Evolutionary conservation across 2,888 invertebrate species (phyloP).

Genomic region (Dasysyrphus albostriatus): DNA sequence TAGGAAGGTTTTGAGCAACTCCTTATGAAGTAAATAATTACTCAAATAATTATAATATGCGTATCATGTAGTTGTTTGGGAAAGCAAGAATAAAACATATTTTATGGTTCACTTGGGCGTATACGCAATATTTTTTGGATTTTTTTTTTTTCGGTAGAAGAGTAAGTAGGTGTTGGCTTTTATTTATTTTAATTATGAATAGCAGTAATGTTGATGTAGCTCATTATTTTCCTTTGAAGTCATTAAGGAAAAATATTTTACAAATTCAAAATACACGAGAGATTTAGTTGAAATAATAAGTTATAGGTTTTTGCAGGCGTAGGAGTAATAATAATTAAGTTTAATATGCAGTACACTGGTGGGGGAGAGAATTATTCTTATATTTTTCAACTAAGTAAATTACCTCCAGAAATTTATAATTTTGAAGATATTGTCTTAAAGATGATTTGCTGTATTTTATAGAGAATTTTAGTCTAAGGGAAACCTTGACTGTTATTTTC

Average conservation of each 20-base stretch:
- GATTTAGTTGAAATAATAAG: not conserved
- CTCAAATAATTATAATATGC: constrained; percentile 24
- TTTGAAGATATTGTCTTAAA: no score
- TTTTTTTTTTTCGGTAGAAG: not conserved
- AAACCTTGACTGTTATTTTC: no score
- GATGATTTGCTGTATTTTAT: no score
- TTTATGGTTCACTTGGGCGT: constrained; percentile 22
- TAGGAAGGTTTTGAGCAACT: not conserved
- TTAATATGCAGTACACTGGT: not conserved
- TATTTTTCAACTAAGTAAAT: no score
- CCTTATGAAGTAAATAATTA: constrained; percentile 6
- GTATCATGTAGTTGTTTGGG: constrained; percentile 8
- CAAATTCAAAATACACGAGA: not conserved
- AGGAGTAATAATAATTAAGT: not conserved
- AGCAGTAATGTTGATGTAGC: constrained; percentile 7
- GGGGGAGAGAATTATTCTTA: not conserved
- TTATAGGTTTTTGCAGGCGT: not conserved
- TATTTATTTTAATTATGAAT: constrained; percentile 33
- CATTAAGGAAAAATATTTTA: constrained; percentile 3
- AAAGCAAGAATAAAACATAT: constrained; percentile 4
- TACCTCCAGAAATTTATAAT: no score
- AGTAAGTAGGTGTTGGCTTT: constrained; percentile 9
- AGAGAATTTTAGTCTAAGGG: no score
- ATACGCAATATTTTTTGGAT: not conserved
- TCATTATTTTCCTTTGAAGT: constrained; percentile 17